phyloP scores from a whole-genome alignment of 2,888 invertebrate genomes.

The Girardia tigrina region DNA sequence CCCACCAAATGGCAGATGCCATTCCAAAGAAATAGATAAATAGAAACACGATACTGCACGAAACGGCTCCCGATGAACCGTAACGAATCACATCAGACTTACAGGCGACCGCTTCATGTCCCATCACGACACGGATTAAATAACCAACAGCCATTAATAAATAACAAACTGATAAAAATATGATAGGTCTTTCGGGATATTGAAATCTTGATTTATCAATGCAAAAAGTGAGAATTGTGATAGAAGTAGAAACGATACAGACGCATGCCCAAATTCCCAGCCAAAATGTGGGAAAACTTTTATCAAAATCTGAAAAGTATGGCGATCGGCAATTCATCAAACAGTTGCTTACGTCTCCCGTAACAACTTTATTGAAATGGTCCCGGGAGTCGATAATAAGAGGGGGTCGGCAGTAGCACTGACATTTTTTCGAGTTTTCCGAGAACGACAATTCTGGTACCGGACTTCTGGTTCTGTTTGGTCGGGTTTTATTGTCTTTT shows the following conservation, averaged over 20 bases:
- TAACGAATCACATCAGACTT: constrained; percentile 48
- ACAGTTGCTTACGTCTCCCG: constrained; percentile 42
- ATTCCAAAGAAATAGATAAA: constrained; percentile 95
- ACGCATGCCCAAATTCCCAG: constrained; percentile 87
- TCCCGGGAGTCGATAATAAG: constrained; percentile 52
- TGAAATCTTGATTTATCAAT: constrained; percentile 70
- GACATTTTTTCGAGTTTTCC: constrained; percentile 27
- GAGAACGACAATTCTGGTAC: not conserved
- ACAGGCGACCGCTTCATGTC: constrained; percentile 82
- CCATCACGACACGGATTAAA: constrained; percentile 63
- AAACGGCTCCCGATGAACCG: constrained; percentile 59
- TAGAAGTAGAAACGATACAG: constrained; percentile 81
- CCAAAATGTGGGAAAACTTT: constrained; percentile 84
- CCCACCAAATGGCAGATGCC: constrained; percentile 91
- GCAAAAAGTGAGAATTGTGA: constrained; percentile 88
- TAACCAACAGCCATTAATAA: constrained; percentile 76
- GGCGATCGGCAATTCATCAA: constrained; percentile 37
- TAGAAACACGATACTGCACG: constrained; percentile 82
- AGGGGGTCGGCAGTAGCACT: constrained; percentile 57
- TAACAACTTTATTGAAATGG: constrained; percentile 45
- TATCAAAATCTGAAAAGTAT: constrained; percentile 58
- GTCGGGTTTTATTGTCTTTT: not conserved
- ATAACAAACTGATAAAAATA: constrained; percentile 90
- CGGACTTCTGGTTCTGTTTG: not conserved
- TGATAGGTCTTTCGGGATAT: constrained; percentile 92